phyloP scores from a whole-genome alignment of 2,888 invertebrate genomes.

The Alsophila aescularia region DNA sequence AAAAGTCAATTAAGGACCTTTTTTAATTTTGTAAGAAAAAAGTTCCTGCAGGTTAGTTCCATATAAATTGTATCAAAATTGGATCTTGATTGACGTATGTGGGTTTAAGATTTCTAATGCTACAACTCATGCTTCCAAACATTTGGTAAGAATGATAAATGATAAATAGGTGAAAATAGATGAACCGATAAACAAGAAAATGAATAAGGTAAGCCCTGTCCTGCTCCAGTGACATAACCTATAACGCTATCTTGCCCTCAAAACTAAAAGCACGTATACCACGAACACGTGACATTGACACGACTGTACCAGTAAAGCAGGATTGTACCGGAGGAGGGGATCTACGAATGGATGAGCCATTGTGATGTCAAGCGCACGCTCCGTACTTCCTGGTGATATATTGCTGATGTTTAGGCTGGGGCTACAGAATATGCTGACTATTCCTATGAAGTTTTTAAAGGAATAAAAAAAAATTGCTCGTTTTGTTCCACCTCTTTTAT shows the following conservation, averaged over 20 bases:
- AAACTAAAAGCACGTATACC: conserved; percentile 47
- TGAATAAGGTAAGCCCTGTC: not conserved
- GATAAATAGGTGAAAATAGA: no score
- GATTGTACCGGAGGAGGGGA: conserved; percentile 40
- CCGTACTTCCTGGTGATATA: conserved; percentile 55
- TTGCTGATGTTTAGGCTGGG: conserved; percentile 46
- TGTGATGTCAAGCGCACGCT: conserved; percentile 64
- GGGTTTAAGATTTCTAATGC: no score
- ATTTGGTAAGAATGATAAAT: no score
- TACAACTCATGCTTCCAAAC: no score
- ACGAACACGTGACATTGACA: conserved; percentile 47
- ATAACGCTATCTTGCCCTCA: conserved; percentile 34
- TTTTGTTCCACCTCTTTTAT: no score
- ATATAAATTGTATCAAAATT: no score
- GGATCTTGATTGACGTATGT: no score
- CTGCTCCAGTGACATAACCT: conserved; percentile 5
- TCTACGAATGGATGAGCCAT: conserved; percentile 66
- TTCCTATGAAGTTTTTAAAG: not conserved
- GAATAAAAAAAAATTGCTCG: not conserved
- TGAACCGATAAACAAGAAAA: no score
- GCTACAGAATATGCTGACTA: conserved; percentile 40
- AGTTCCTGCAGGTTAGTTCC: no score
- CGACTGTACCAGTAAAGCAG: conserved; percentile 41
- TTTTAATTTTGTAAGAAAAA: no score
- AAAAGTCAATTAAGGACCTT: no score